phyloP scores from a whole-genome alignment of 2,797 vertebrate species.

The Argyrosomus regius region DNA sequence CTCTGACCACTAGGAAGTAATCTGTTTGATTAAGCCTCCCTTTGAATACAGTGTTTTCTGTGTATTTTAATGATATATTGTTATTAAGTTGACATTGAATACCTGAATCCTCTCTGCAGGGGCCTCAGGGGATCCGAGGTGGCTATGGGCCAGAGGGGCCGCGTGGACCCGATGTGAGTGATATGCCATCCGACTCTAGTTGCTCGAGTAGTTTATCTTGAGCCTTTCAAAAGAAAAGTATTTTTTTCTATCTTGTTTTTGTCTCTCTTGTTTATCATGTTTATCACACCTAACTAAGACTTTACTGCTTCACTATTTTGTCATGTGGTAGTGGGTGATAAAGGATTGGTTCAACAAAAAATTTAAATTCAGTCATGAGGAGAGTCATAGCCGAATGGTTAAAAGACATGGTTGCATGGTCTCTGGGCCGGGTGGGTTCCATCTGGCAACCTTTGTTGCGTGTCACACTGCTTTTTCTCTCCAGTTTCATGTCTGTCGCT shows the following conservation, averaged over 20 bases:
- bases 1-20: slow-evolving; percentile 10
- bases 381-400: background rate
- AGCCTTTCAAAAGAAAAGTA: background rate
- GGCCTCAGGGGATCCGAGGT: slow-evolving; percentile 85
- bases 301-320: background rate
- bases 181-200: background rate
- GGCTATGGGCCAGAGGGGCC: slow-evolving; percentile 83
- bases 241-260: background rate
- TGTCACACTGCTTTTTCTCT: background rate
- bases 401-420: background rate
- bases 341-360: background rate
- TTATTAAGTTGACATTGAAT: slow-evolving; percentile 1
- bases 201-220: background rate
- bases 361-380: background rate
- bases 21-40: slow-evolving; percentile 32
- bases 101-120: slow-evolving; percentile 79
- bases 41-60: slow-evolving; percentile 6
- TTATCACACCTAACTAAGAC: background rate
- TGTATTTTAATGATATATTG: slow-evolving; percentile 18
- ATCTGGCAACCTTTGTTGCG: background rate
- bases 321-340: background rate
- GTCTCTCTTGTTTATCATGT: background rate
- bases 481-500: background rate
- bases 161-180: slow-evolving; percentile 84
- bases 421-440: too few relatives aligned